Evolutionary conservation across 2,888 invertebrate species (phyloP), one percentile per base, ranked within the genome.

Genomic region (Acleris cristana): DNA sequence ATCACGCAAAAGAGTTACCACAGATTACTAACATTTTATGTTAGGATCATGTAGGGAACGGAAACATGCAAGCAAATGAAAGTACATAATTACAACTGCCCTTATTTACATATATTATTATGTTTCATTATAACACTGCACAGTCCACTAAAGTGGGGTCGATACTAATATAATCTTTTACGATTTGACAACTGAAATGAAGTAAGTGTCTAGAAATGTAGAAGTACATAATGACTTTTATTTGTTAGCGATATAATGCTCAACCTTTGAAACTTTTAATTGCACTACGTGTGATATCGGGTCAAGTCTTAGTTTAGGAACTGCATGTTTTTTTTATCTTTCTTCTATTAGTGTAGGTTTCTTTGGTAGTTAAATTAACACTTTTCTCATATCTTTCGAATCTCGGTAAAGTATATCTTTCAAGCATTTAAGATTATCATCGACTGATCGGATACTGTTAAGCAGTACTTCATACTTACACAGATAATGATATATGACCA

Each of bases 191-290:
- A 44, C 53, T 61, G 12, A 65, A 53, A 51, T 60, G 56, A 60
- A 60, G 64, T 61, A 64, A 69, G 60, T 64, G 44, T 69, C 48
- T 65, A 64, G 55, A 65, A 58, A 58, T 62, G 49, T 65, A 48
- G 57, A 69, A 69, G 64, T 65, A 58, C 65, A 44, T 56, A 5
- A 56, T 65, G 30, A 56, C 60, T 21, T 21, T 69, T 62, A 65
- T 65, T 67, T 58, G 44, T 63, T 51, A 67, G 56, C 51, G 45
- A 30, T 65, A 66, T 66, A 52, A 80, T 81, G 85, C 85, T 88
- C 86, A 87, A 85, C 85, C 87, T 87, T 87, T 87, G 82, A 86
- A 87, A 88, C 85, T 87, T 88, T 88, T 89, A 87, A 88, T 87
- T 89, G 91, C 91, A 90, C 84, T 85, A 84, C 76, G 75, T 79